Conservation (phyloP, 2,888 invertebrate species). For the Drosophila imparisetae region DNA sequence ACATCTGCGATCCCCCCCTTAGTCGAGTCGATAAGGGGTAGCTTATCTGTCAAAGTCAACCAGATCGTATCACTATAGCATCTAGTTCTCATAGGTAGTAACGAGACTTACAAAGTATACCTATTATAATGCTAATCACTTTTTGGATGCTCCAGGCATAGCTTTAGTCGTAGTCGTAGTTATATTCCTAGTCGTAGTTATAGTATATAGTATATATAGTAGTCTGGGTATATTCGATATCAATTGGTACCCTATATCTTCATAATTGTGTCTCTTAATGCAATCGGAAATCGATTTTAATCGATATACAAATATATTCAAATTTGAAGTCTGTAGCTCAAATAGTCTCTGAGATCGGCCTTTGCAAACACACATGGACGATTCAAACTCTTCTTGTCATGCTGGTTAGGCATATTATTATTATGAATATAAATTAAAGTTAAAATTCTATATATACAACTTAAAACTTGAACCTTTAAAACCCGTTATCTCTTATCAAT, state of each 20-base stretch:
- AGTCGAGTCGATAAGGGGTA: background rate
- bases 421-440: background rate
- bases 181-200: too few relatives aligned
- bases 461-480: background rate
- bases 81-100: background rate
- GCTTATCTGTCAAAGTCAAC: background rate
- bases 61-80: background rate
- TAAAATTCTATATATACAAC: background rate
- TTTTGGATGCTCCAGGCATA: background rate
- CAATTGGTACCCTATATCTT: background rate
- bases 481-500: conserved; percentile 2
- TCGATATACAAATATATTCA: background rate
- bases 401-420: background rate
- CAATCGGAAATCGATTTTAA: background rate
- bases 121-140: too few relatives aligned
- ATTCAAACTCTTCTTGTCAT: background rate
- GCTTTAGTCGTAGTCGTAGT: background rate
- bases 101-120: background rate
- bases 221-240: background rate
- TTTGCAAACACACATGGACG: background rate
- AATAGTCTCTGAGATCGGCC: background rate
- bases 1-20: background rate
- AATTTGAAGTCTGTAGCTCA: background rate
- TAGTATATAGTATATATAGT: background rate
- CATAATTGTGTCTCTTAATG: background rate